A percentile compares a stretch with the other conserved stretches of the same genome.
Conservation (phyloP, 2,113 vertebrate genomes). For the Paratilapia polleni region DNA sequence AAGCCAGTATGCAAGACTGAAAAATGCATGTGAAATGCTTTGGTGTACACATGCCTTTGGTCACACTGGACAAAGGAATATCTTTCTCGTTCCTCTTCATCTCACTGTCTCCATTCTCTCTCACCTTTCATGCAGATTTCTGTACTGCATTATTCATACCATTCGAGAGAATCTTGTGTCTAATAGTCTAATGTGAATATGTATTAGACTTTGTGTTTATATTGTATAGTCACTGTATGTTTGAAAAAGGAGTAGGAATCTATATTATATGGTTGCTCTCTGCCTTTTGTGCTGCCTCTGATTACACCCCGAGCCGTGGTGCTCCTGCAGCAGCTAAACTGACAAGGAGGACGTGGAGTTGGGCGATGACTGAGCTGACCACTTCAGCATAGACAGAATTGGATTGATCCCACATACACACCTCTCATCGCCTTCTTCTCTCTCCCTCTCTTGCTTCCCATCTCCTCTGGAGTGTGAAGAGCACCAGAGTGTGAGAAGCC, state of each 20-base stretch:
- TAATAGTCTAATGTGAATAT: conserved; percentile 56
- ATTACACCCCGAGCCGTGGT: conserved; percentile 87
- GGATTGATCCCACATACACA: conserved; percentile 75
- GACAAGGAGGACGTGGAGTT: conserved; percentile 83
- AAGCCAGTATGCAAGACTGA: not conserved
- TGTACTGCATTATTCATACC: conserved; percentile 70
- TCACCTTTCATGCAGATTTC: conserved; percentile 70
- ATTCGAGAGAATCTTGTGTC: conserved; percentile 30
- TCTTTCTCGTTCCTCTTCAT: conserved; percentile 1
- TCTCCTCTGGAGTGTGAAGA: conserved; percentile 73
- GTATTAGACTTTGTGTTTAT: conserved; percentile 3
- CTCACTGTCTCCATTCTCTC: conserved; percentile 5
- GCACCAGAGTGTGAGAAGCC: conserved; percentile 71
- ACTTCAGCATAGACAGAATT: conserved; percentile 89
- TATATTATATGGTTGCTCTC: conserved; percentile 11
- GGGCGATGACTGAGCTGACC: conserved; percentile 91
- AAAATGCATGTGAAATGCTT: not conserved
- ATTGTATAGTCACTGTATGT: not conserved
- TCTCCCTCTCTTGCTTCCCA: conserved; percentile 36
- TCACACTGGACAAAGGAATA: not conserved
- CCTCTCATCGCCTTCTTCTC: conserved; percentile 60
- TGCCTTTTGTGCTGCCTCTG: conserved; percentile 76
- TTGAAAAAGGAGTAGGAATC: not conserved
- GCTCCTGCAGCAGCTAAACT: conserved; percentile 36
- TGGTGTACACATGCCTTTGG: not conserved